Evolutionary conservation across 2,888 invertebrate species (phyloP).

Genomic region (Clunio marinus): DNA sequence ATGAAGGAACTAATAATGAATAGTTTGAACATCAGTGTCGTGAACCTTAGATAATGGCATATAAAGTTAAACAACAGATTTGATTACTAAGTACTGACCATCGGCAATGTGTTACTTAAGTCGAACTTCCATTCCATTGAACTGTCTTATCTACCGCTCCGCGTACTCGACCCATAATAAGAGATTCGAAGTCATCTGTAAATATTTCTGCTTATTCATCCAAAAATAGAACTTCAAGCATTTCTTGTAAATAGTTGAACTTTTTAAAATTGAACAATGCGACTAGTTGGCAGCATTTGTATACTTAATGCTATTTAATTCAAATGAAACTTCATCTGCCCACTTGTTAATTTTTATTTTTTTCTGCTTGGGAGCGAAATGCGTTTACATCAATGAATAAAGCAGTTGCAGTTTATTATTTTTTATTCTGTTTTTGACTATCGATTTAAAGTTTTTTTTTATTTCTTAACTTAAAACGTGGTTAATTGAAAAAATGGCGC

Average conservation of each 20-base stretch:
- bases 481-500: constrained; percentile 30
- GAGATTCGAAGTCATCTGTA: not conserved
- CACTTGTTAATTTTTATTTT: not conserved
- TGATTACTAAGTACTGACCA: constrained; percentile 22
- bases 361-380: not conserved
- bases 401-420: not conserved
- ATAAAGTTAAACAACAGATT: constrained; percentile 4
- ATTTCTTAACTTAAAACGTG: too few relatives aligned
- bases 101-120: constrained; percentile 10
- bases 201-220: not conserved
- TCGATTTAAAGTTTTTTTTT: too few relatives aligned
- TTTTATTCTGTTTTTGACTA: not conserved
- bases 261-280: not conserved
- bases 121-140: constrained; percentile 1
- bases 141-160: constrained; percentile 1
- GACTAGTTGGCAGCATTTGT: not conserved
- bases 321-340: constrained; percentile 22
- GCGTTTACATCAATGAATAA: too few relatives aligned
- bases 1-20: not conserved
- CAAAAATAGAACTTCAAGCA: not conserved
- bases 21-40: not conserved
- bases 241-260: not conserved
- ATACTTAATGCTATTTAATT: not conserved
- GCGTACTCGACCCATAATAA: not conserved
- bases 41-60: not conserved